Evolutionary conservation across 2,888 invertebrate genomes (phyloP).

Genomic region (Sinopyrophorus schimmeli): DNA sequence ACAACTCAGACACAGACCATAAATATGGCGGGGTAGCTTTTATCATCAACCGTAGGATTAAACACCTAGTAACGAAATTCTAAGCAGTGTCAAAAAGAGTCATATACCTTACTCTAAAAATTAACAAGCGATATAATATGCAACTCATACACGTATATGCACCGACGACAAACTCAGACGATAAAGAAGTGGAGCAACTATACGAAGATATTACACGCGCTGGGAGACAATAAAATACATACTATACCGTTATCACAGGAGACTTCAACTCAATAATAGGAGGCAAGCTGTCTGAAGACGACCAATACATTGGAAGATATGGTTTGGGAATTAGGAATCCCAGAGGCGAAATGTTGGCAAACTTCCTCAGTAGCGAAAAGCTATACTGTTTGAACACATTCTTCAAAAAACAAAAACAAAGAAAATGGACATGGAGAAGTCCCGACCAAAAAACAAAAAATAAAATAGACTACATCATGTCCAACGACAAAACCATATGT

Average conservation of each 20-base stretch:
- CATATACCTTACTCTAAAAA: background rate
- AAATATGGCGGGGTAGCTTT: background rate
- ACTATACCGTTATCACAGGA: conserved; percentile 3
- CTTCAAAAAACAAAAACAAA: conserved; percentile 4
- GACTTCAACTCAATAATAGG: conserved; percentile 12
- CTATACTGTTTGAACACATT: conserved; percentile 7
- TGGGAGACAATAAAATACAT: background rate
- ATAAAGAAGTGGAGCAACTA: conserved; percentile 2
- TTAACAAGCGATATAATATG: background rate
- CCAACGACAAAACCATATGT: conserved; percentile 1
- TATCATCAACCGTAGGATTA: background rate
- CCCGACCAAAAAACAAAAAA: conserved; percentile 6
- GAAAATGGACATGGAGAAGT: conserved; percentile 3
- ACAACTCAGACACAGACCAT: background rate
- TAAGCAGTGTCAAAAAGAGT: conserved; percentile 2
- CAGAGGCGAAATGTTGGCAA: conserved; percentile 2
- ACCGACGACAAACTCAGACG: conserved; percentile 4
- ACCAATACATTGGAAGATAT: conserved; percentile 6
- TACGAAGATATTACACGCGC: conserved; percentile 1
- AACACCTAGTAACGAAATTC: conserved; percentile 5
- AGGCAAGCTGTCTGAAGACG: conserved; percentile 1
- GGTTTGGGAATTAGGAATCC: conserved; percentile 11
- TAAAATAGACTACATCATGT: conserved; percentile 1
- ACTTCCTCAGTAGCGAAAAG: conserved; percentile 3
- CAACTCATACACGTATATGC: conserved; percentile 12